Evolutionary conservation across 1,140 invertebrate genomes (phyloP).

Genomic region (Drosophila arizonae): DNA sequence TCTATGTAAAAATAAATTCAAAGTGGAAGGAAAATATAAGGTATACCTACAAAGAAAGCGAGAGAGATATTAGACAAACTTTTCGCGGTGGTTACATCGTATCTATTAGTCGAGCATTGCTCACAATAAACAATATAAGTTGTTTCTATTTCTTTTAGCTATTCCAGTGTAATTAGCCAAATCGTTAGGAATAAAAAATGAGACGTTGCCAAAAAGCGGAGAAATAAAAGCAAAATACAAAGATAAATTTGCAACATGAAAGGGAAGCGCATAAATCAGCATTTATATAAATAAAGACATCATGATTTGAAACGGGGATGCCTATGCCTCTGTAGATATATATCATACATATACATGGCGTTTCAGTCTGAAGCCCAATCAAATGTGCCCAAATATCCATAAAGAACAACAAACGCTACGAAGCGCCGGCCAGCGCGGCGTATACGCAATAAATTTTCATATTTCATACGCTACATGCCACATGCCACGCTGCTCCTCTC

Average conservation of each 20-base stretch:
- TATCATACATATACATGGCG: background rate
- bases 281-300: conserved; percentile 75
- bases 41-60: too few species aligned
- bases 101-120: background rate
- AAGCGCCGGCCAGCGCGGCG: conserved; percentile 52
- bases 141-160: conserved; percentile 22
- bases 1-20: too few species aligned
- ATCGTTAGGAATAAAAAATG: conserved; percentile 55
- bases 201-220: conserved; percentile 40
- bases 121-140: too few species aligned
- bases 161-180: conserved; percentile 63
- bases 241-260: conserved; percentile 68
- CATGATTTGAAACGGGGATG: conserved; percentile 60
- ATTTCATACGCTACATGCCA: conserved; percentile 58
- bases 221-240: conserved; percentile 25
- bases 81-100: background rate
- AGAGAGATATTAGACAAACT: too few species aligned
- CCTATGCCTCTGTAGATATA: conserved; percentile 13
- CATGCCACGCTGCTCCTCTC: conserved; percentile 26
- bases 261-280: conserved; percentile 72
- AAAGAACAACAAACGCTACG: conserved; percentile 25
- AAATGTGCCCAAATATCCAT: conserved; percentile 54
- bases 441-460: conserved; percentile 80
- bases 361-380: conserved; percentile 56
- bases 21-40: too few species aligned